A percentile compares a stretch with the other conserved stretches of the same genome.
These are phyloP conservation scores for Stigmatopora argus DNA, from an alignment of 2,113 vertebrate species.

Conservation along the genomic window DNA sequence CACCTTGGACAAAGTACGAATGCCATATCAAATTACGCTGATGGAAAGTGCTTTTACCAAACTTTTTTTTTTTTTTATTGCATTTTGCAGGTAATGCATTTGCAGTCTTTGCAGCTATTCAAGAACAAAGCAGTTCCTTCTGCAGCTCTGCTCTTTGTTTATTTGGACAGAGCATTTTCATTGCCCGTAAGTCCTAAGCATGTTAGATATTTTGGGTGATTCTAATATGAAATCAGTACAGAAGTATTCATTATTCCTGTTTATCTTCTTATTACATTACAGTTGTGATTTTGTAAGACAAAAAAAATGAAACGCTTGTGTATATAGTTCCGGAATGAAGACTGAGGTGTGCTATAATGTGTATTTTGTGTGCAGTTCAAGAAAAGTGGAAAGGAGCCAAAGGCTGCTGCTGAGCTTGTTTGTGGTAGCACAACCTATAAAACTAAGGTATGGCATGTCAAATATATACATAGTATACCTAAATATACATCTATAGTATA, in stretches of 20 bases:
- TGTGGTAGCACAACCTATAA: conserved; percentile 67
- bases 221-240: neutral
- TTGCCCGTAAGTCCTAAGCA: conserved; percentile 77
- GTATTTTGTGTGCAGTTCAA: conserved; percentile 63
- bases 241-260: neutral
- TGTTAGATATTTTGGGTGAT: neutral
- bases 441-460: conserved; percentile 71
- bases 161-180: conserved; percentile 74
- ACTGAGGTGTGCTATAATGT: conserved; percentile 1
- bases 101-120: conserved; percentile 73
- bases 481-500: too few species aligned
- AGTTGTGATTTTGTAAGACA: neutral
- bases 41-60: neutral
- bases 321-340: neutral
- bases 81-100: conserved; percentile 70
- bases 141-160: conserved; percentile 77
- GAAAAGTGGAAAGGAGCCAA: conserved; percentile 77
- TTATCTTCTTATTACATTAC: neutral
- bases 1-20: conserved; percentile 74
- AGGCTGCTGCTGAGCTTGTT: conserved; percentile 65
- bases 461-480: too few species aligned
- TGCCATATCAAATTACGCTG: neutral
- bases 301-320: neutral
- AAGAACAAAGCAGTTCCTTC: conserved; percentile 74
- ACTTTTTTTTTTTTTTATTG: neutral